A percentile compares a stretch with the other conserved stretches of the same genome.
Evolutionary conservation across 1,140 invertebrate species (phyloP).

Genomic region (Sinonovacula constricta): DNA sequence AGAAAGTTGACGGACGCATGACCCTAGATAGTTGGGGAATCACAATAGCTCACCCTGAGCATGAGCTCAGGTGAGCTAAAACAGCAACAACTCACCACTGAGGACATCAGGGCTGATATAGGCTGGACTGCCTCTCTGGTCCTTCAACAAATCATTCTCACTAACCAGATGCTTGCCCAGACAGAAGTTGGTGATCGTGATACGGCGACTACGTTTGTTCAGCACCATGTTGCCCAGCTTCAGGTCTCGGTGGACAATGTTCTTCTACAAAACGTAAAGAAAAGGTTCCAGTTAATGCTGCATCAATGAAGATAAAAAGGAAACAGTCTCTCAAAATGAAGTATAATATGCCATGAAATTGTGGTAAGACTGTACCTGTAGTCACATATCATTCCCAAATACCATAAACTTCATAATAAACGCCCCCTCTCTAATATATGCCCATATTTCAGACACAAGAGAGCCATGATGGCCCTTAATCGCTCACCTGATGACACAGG

Average conservation of each 20-base stretch:
- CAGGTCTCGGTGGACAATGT: conserved; percentile 90
- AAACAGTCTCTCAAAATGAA: too few relatives aligned
- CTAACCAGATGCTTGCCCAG: conserved; percentile 88
- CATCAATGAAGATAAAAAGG: too few relatives aligned
- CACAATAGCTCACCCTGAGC: not conserved
- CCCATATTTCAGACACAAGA: too few relatives aligned
- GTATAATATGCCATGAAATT: too few relatives aligned
- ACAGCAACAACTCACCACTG: conserved; percentile 82
- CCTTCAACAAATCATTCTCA: conserved; percentile 86
- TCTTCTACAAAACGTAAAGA: conserved; percentile 82
- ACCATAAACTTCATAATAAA: too few relatives aligned
- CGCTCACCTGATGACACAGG: too few relatives aligned
- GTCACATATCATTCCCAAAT: too few relatives aligned
- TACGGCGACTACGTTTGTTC: conserved; percentile 84
- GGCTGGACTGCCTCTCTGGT: conserved; percentile 90
- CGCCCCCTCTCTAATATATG: too few relatives aligned
- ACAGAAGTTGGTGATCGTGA: conserved; percentile 91
- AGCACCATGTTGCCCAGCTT: conserved; percentile 90
- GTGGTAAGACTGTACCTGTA: too few relatives aligned
- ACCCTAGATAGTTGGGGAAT: not conserved
- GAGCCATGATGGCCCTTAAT: too few relatives aligned
- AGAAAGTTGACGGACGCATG: not conserved
- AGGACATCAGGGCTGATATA: conserved; percentile 92
- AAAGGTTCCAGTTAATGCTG: too few relatives aligned
- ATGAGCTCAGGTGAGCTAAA: conserved; percentile 7